Base-by-base conservation (phyloP, 1,140 invertebrate genomes). In the Oryctes rhinoceros region DNA sequence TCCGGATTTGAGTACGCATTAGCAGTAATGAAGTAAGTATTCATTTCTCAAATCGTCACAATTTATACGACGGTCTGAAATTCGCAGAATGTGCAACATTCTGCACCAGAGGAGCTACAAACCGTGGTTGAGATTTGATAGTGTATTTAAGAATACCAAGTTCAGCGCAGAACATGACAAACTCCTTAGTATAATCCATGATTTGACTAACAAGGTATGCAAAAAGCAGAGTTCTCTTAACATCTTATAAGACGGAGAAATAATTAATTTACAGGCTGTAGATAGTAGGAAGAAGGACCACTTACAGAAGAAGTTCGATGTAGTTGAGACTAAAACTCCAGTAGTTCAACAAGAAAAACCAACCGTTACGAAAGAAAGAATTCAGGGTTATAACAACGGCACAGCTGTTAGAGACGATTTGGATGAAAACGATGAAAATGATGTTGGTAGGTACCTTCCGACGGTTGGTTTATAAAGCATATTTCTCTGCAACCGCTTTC, bases 1-100 rank as follows among this genome's bases (percentile, higher is more conserved):
- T 67, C 78, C 83, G 92, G 93, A 78, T 92, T 91, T 81, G 91
- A 93, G 67, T 94, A 94, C 81, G 93, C 93, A 2, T 90, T 92
- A 86, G 93, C 93, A 78, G 93, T 94, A 0, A 93, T 94, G 89
- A 91, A 80, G 76, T 80, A 78, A 77, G 79, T 78, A 81, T 62
- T 24, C 65, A 35, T 10, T 78, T 39, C 5, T 11, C 0, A 18
- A 65, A 67, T 37, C 18, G 65, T 49, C 11, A 2, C 37, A 79
- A 39, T 30, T 30, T 30, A 30, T 30, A 59, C 79, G 11, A 39
- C 76, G 35, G 47, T 65, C 47, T 78, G n/a, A 20, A 24, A 75
- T 71, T 71, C 78, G 37, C 48, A 83, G 82, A 37, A 39, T 84
- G 18, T 79, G 79, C 37, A 80, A 74, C 6, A 79, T 81, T 35